Base-by-base conservation (phyloP, 2,113 vertebrate species). In the Syngnathus scovelli region DNA sequence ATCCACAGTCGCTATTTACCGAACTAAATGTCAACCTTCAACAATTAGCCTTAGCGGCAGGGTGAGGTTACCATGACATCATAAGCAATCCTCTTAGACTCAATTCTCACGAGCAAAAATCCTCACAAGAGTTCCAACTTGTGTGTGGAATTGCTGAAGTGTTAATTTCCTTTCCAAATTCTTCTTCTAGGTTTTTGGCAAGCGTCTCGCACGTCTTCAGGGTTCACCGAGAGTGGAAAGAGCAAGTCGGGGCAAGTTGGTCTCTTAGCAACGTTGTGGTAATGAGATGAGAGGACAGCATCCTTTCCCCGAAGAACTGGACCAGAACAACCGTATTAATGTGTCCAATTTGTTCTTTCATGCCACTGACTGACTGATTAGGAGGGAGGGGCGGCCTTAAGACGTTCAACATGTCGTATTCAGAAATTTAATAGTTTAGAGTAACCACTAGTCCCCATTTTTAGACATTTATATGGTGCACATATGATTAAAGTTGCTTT, bases 221-320 rank as follows among this genome's bases (percentile, higher is more conserved):
- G n/a, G 74, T 72, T 83, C 81, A 72, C 2, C 5, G 15, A 64
- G 67, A 51, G 69, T 74, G 74, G 43, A 36, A 64, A 75, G 71
- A 61, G 58, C 67, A 67, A 68, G 67, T 73, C 41, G 15, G 41
- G 65, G 44, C 67, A 18, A 27, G 61, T 51, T 12, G 52, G 78
- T 90, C 74, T 75, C 72, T 69, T 60, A 63, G 84, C 80, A 88
- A 87, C 81, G 70, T 67, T 7, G 73, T 77, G 61, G 71, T 56
- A 67, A 75, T 72, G 55, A 75, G 64, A 79, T 36, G 67, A 74
- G 77, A 63, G 56, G 72, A 73, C 68, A 80, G 69, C 78, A 83
- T 76, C 71, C n/a, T 61, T 63, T 74, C 68, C 49, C 65, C 72
- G 64, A 69, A 39, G 71, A 70, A 72, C 46, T 72, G 37, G 74